These are phyloP conservation scores for Microplitis deprimator DNA, from an alignment of 2,888 invertebrate genomes.

Conservation along the genomic window DNA sequence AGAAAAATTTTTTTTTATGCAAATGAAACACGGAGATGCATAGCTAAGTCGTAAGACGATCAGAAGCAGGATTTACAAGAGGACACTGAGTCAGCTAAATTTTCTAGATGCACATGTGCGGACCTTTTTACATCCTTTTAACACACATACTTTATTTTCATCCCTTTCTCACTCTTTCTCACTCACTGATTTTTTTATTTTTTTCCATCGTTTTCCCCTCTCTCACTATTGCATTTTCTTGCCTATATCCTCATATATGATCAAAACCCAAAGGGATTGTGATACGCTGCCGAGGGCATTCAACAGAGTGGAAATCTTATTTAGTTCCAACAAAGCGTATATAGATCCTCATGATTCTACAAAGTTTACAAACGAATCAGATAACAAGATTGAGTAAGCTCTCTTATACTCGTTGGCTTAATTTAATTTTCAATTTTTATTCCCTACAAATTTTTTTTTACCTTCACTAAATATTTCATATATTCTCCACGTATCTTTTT, in stretches of 20 bases:
- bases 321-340: constrained; percentile 37
- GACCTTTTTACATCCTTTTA: constrained; percentile 12
- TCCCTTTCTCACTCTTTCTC: constrained; percentile 5
- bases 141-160: constrained; percentile 1
- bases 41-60: constrained; percentile 25
- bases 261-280: constrained; percentile 16
- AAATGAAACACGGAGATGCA: constrained; percentile 5
- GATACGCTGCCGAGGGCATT: constrained; percentile 4
- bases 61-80: constrained; percentile 14
- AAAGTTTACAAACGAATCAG: constrained; percentile 21
- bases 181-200: too few species aligned
- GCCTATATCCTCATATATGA: constrained; percentile 12
- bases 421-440: not conserved
- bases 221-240: constrained; percentile 3
- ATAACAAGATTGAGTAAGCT: not conserved
- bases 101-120: constrained; percentile 9
- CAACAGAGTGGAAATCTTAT: constrained; percentile 36
- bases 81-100: constrained; percentile 29
- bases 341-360: constrained; percentile 15
- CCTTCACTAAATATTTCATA: too few species aligned
- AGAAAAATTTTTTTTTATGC: not conserved
- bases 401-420: not conserved
- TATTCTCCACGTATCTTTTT: too few species aligned
- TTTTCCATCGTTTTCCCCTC: not conserved
- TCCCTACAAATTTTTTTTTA: not conserved